phyloP scores from a whole-genome alignment of 64 coral and sea anemone species.

The Pocillopora damicornis region DNA sequence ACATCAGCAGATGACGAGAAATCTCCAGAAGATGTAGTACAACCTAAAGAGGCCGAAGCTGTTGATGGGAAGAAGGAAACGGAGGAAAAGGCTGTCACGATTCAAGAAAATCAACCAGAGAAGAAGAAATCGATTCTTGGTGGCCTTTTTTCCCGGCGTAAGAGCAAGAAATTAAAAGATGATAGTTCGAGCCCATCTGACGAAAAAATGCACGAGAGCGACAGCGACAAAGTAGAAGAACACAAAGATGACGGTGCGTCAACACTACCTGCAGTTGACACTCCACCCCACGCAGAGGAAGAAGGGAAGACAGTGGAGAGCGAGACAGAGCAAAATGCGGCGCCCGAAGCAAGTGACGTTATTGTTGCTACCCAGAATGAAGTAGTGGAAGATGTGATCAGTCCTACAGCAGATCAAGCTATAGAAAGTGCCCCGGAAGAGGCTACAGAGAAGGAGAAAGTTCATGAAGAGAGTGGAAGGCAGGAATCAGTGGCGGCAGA shows the following conservation, averaged over 20 bases:
- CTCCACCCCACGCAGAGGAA: too few relatives aligned
- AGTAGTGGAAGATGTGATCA: background rate
- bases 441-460: conserved; percentile 15
- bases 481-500: background rate
- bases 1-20: conserved; percentile 5
- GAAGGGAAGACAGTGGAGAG: too few relatives aligned
- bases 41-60: background rate
- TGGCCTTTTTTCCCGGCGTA: too few relatives aligned
- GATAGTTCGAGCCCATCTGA: too few relatives aligned
- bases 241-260: too few relatives aligned
- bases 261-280: too few relatives aligned
- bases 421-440: conserved; percentile 1
- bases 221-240: background rate
- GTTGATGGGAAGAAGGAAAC: background rate
- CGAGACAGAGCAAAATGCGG: background rate
- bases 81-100: background rate
- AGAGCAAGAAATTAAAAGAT: too few relatives aligned
- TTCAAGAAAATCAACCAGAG: background rate
- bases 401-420: conserved; percentile 17
- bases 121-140: too few relatives aligned
- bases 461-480: background rate
- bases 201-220: too few relatives aligned
- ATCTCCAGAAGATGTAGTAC: background rate
- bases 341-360: background rate
- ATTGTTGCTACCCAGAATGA: background rate